phyloP scores from a whole-genome alignment of 1,140 invertebrate genomes.

The Plectrocnemia conspersa region DNA sequence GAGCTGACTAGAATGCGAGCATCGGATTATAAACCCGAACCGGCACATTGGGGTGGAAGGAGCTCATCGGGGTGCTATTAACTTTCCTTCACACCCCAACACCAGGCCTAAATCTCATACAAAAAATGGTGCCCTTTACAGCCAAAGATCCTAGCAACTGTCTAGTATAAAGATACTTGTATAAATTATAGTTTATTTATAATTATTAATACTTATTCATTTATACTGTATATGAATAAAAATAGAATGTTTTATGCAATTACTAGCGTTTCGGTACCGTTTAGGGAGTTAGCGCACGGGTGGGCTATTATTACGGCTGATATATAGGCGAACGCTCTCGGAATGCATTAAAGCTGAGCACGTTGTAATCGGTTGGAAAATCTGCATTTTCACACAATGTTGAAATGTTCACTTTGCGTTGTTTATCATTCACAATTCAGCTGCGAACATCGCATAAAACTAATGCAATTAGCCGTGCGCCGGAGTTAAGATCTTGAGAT shows the following conservation, averaged over 20 bases:
- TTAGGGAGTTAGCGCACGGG: neutral
- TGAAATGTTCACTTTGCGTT: slow-evolving; percentile 15
- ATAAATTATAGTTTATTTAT: too few species aligned
- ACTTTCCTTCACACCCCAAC: slow-evolving; percentile 1
- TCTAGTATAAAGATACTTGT: too few species aligned
- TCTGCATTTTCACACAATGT: slow-evolving; percentile 27
- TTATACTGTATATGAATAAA: too few species aligned
- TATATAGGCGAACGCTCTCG: neutral
- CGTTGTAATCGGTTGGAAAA: slow-evolving; percentile 21
- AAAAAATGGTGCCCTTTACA: too few species aligned
- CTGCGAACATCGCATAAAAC: slow-evolving; percentile 7
- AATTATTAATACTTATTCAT: too few species aligned
- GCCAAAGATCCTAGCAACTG: too few species aligned
- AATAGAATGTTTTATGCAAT: too few species aligned
- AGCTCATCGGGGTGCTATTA: slow-evolving; percentile 11
- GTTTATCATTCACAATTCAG: slow-evolving; percentile 16
- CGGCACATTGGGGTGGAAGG: neutral
- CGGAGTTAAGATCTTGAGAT: too few species aligned
- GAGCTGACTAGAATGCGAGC: slow-evolving; percentile 35
- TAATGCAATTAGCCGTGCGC: slow-evolving; percentile 4
- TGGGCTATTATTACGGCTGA: slow-evolving; percentile 10
- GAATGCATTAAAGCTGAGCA: slow-evolving; percentile 19
- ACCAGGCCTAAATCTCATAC: too few species aligned
- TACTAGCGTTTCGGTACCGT: too few species aligned
- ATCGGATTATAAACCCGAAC: slow-evolving; percentile 28